Conservation (phyloP, 2,113 vertebrate genomes). For the Epinephelus cyanopodus region DNA sequence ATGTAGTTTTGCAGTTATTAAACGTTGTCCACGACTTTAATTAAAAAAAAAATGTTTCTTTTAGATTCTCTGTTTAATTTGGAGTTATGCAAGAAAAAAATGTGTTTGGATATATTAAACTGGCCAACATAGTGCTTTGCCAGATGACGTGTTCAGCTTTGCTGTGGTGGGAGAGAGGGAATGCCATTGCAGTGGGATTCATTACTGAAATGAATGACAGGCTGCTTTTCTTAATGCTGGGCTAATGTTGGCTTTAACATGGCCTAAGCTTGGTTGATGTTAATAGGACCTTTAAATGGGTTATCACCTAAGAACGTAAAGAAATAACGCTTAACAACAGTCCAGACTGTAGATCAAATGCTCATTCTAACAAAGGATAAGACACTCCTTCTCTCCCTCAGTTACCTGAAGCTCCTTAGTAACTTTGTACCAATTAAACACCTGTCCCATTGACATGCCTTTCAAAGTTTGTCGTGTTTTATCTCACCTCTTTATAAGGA, state of each 20-base stretch:
- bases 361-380: not conserved
- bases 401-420: slow-evolving; percentile 17
- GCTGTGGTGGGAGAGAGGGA: not conserved
- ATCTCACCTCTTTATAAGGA: slow-evolving; percentile 58
- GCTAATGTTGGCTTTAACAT: not conserved
- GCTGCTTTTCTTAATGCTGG: not conserved
- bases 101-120: not conserved
- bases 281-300: not conserved
- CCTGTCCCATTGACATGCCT: slow-evolving; percentile 53
- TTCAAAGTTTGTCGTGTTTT: slow-evolving; percentile 64
- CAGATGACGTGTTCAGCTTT: not conserved
- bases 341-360: not conserved
- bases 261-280: not conserved
- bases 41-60: too few species aligned
- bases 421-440: slow-evolving; percentile 46
- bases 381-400: not conserved
- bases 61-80: too few species aligned
- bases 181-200: not conserved
- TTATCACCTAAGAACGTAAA: not conserved
- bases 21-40: too few species aligned
- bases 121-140: not conserved
- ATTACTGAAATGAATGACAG: not conserved
- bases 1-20: too few species aligned
- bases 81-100: too few species aligned
- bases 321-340: not conserved